Conservation (phyloP, 1,140 invertebrate genomes). For the Patella vulgata region DNA sequence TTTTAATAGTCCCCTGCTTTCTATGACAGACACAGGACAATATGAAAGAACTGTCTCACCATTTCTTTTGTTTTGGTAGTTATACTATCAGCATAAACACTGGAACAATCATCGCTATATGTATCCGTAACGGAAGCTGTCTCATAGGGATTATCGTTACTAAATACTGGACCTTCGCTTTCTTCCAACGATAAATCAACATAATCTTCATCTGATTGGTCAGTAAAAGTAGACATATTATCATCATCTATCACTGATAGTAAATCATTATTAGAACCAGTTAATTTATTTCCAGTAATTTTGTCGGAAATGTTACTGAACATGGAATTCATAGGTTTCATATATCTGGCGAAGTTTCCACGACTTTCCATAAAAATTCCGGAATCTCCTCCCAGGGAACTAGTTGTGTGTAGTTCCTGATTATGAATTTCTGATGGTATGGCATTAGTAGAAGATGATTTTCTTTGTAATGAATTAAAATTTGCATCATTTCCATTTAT, state of each 20-base stretch:
- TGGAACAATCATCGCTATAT: constrained; percentile 84
- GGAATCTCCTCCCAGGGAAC: constrained; percentile 27
- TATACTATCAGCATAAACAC: constrained; percentile 51
- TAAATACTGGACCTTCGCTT: constrained; percentile 55
- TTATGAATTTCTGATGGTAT: background rate
- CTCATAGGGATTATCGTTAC: constrained; percentile 43
- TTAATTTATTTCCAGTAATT: constrained; percentile 48
- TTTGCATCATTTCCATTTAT: no score
- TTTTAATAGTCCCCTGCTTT: no score
- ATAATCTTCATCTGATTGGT: constrained; percentile 68
- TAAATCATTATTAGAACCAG: constrained; percentile 38
- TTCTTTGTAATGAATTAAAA: no score
- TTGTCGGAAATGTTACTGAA: constrained; percentile 57
- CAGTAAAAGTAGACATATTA: constrained; percentile 66
- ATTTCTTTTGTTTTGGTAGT: constrained; percentile 51
- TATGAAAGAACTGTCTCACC: constrained; percentile 28
- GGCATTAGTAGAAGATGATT: no score
- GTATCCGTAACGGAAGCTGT: constrained; percentile 74
- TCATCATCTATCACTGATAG: constrained; percentile 53
- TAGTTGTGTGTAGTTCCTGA: background rate
- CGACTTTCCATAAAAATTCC: constrained; percentile 28
- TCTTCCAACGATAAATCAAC: constrained; percentile 61
- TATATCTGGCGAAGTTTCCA: background rate
- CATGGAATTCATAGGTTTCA: constrained; percentile 45
- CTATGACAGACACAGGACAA: no score